Base-by-base conservation (phyloP, 2,888 invertebrate genomes). In the Ennomos fuscantarius region DNA sequence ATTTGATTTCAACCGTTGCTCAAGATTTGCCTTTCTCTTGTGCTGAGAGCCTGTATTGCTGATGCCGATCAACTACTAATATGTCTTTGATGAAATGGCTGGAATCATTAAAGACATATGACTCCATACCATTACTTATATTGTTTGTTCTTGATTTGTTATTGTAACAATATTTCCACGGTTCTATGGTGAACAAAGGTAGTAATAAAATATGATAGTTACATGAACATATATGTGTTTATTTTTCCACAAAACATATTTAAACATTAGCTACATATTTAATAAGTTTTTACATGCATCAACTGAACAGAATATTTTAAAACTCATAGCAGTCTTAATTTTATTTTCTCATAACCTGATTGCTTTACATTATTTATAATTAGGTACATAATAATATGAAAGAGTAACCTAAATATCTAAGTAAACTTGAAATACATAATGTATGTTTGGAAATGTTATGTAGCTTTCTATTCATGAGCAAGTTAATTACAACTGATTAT, bases 51-150 rank as follows among this genome's bases (percentile, higher is more conserved):
- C 24, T 24, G 8, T 35, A 9, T 10, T 42, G 8, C 12, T n/a
- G n/a, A n/a, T n/a, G n/a, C n/a, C n/a, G n/a, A n/a, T n/a, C 12
- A 9, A 31, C 31, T 11, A n/a, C 8, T 46, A 13, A 32, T 43
- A 58, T 45, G 77, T 73, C 74, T 74, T 69, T 74, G 76, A 62
- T 72, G 73, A 79, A 62, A 65, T 54, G 86, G 86, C 86, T 86
- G 86, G 86, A 60, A 78, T 81, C 74, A 74, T 70, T 75, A 74
- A 69, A 50, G 43, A 47, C 47, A 36, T 62, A 44, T 49, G 44
- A 45, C 40, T 51, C 15, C 9, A 43, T n/a, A n/a, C n/a, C n/a
- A 24, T 8, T 41, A 34, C 45, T 36, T 33, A 36, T 51, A 69
- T 62, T 65, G 65, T 70, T 69, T 66, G 62, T 72, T 12, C 32